phyloP scores from a whole-genome alignment of 2,113 vertebrate genomes.

The Axis porcinus region DNA sequence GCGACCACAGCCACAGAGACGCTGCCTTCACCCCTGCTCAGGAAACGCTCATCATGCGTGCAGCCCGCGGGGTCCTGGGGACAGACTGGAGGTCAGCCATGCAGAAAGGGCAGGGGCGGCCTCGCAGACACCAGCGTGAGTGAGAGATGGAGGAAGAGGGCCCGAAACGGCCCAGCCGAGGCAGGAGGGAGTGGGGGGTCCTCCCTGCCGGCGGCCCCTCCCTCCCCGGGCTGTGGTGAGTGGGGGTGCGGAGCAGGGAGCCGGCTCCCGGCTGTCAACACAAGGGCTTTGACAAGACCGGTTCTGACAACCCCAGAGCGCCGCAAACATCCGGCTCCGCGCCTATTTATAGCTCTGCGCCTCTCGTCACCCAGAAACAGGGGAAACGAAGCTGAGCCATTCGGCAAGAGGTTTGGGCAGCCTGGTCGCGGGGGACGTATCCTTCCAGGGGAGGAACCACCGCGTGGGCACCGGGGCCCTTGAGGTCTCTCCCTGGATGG shows the following conservation, averaged over 20 bases:
- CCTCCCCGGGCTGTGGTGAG: not conserved
- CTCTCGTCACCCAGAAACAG: not conserved
- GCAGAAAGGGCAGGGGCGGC: no score
- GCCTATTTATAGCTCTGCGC: not conserved
- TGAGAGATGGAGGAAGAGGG: not conserved
- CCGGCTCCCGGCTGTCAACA: not conserved
- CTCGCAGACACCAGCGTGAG: accelerated
- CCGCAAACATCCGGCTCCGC: accelerated
- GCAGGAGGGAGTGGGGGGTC: accelerated
- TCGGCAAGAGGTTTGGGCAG: not conserved
- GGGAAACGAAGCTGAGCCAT: not conserved
- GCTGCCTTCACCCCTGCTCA: accelerated
- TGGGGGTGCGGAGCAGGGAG: accelerated
- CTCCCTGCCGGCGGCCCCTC: not conserved
- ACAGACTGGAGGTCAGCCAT: accelerated
- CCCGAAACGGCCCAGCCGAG: accelerated
- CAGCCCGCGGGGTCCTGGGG: not conserved
- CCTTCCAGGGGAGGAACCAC: accelerated
- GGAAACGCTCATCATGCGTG: accelerated
- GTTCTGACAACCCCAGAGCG: not conserved
- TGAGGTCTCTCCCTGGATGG: accelerated
- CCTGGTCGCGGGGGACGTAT: accelerated
- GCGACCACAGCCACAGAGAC: accelerated
- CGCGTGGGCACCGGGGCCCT: accelerated
- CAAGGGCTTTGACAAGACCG: not conserved